These are phyloP conservation scores for Margarornis squamiger DNA, from an alignment of 2,797 vertebrate genomes.

Conservation along the genomic window DNA sequence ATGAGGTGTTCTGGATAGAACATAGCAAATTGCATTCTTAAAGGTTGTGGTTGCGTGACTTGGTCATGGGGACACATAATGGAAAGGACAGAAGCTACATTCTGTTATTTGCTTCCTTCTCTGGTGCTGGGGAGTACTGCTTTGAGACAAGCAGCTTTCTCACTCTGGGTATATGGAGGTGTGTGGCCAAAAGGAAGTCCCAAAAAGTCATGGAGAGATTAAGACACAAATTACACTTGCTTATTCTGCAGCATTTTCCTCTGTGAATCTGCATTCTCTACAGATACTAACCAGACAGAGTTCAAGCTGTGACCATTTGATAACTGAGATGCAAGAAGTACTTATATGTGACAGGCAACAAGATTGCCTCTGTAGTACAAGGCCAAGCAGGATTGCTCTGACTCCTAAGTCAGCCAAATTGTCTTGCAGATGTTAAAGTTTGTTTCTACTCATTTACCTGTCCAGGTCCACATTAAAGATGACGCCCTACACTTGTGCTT, in stretches of 20 bases:
- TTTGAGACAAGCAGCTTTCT: not conserved
- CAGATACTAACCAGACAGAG: not conserved
- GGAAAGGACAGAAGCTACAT: not conserved
- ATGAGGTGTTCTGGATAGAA: not conserved
- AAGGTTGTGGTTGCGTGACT: not conserved
- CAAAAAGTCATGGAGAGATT: not conserved
- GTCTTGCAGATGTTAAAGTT: not conserved
- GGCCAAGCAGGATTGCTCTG: not conserved
- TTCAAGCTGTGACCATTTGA: not conserved
- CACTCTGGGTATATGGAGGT: not conserved
- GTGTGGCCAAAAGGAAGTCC: not conserved
- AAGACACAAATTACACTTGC: not conserved
- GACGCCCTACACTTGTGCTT: not conserved
- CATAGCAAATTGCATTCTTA: not conserved
- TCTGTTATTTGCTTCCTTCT: not conserved
- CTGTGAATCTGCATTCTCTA: not conserved
- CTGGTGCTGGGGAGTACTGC: not conserved
- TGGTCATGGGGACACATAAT: not conserved
- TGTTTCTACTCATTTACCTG: not conserved
- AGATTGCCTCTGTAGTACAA: not conserved
- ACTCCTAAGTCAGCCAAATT: not conserved
- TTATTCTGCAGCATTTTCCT: not conserved
- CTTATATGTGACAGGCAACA: rapidly evolving
- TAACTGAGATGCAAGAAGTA: not conserved
- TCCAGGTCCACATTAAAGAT: not conserved